phyloP scores from a whole-genome alignment of 2,888 invertebrate genomes.

The Oscheius sp. region DNA sequence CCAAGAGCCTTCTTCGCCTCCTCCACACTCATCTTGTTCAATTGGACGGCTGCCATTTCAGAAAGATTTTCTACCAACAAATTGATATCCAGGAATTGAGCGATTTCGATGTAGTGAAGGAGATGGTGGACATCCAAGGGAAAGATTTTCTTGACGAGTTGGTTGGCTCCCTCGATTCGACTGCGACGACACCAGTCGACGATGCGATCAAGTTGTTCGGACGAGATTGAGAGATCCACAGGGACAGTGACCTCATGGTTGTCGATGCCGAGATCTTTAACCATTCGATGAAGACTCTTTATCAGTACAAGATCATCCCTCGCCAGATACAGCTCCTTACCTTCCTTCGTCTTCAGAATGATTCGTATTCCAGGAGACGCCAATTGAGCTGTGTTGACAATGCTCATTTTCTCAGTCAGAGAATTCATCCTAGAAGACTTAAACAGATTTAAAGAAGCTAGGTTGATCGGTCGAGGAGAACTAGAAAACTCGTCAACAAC shows the following conservation, averaged over 20 bases:
- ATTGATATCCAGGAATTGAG: conserved; percentile 16
- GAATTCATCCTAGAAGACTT: no score
- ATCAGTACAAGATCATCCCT: not conserved
- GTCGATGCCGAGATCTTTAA: conserved; percentile 1
- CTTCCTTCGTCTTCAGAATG: not conserved
- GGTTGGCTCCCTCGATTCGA: not conserved
- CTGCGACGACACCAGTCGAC: not conserved
- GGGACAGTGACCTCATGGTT: not conserved
- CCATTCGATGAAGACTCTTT: conserved; percentile 11
- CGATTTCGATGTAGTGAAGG: conserved; percentile 9
- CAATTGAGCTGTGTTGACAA: no score
- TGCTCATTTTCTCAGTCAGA: not conserved
- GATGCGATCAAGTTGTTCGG: conserved; percentile 8
- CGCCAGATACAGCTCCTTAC: conserved; percentile 6
- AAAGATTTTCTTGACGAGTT: not conserved
- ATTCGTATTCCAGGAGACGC: conserved; percentile 7
- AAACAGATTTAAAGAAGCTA: no score
- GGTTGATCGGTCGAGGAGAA: no score
- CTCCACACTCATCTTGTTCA: not conserved
- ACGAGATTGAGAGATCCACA: not conserved
- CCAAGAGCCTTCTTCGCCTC: conserved; percentile 12
- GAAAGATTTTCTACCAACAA: not conserved
- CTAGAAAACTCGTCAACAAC: no score
- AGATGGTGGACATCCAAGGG: not conserved
- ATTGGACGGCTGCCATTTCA: not conserved